Evolutionary conservation across 2,113 vertebrate species (phyloP).

Genomic region (Myotis brandtii): DNA sequence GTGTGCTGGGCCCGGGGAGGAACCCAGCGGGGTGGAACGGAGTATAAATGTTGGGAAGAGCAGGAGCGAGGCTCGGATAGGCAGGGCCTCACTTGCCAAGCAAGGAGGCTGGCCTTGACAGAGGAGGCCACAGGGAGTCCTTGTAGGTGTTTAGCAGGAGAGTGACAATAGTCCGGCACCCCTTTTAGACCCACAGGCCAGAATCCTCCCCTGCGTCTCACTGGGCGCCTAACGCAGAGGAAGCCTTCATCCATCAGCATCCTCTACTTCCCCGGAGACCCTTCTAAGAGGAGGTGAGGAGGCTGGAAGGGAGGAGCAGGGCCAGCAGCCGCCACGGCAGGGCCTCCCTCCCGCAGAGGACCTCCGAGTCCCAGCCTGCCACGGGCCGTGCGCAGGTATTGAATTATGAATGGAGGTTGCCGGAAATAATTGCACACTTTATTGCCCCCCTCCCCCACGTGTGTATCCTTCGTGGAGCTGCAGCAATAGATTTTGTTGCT

Average conservation of each 20-base stretch:
- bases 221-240: neutral
- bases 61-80: neutral
- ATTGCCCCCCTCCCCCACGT: neutral
- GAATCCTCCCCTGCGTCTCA: neutral
- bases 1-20: accelerated
- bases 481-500: slow-evolving; percentile 64
- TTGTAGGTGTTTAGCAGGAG: neutral
- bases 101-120: neutral
- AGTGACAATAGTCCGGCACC: neutral
- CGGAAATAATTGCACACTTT: slow-evolving; percentile 49
- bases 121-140: neutral
- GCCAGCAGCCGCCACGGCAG: neutral
- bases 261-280: neutral
- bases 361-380: neutral
- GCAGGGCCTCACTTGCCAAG: neutral
- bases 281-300: neutral
- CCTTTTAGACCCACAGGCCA: neutral
- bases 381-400: slow-evolving; percentile 32
- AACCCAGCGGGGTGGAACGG: no score
- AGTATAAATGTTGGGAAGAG: neutral
- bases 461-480: neutral
- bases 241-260: neutral
- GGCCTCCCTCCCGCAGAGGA: neutral
- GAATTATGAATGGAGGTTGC: slow-evolving; percentile 70
- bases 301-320: neutral